Conservation (phyloP, 2,888 invertebrate species). For the Lasioglossum zephyrum region DNA sequence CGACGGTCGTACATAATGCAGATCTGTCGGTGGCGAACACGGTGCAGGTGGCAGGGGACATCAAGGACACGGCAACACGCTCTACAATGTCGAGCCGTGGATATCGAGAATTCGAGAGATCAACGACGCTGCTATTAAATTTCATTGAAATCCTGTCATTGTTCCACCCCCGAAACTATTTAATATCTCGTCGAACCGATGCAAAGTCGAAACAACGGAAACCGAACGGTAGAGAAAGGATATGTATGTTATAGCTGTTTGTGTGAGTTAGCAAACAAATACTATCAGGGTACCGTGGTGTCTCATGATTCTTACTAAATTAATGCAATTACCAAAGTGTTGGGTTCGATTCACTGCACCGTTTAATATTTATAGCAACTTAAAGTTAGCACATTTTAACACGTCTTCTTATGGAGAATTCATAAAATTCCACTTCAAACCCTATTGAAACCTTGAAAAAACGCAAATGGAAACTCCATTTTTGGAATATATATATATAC, state of each 20-base stretch:
- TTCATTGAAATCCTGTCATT: constrained; percentile 28
- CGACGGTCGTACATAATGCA: constrained; percentile 40
- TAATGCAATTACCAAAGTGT: too few species aligned
- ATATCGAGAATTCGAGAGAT: constrained; percentile 44
- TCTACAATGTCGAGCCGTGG: constrained; percentile 48
- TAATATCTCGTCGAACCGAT: not conserved
- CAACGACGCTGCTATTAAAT: constrained; percentile 60
- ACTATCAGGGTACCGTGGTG: too few species aligned
- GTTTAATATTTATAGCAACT: too few species aligned
- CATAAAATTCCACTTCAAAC: too few species aligned
- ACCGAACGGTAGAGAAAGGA: not conserved
- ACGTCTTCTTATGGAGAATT: too few species aligned
- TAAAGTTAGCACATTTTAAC: too few species aligned
- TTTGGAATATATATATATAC: too few species aligned
- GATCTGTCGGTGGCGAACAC: constrained; percentile 42
- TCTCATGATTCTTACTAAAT: too few species aligned
- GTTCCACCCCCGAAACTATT: not conserved
- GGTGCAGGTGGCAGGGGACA: constrained; percentile 50
- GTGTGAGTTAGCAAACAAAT: not conserved
- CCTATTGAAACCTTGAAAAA: too few species aligned
- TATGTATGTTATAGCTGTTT: not conserved
- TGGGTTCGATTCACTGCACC: too few species aligned
- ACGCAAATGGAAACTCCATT: too few species aligned
- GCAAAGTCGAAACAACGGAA: not conserved
- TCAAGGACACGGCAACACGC: constrained; percentile 55